Evolutionary conservation across 2,113 vertebrate species (phyloP), one percentile per base, ranked within the genome.

Genomic region (Cettia cetti): DNA sequence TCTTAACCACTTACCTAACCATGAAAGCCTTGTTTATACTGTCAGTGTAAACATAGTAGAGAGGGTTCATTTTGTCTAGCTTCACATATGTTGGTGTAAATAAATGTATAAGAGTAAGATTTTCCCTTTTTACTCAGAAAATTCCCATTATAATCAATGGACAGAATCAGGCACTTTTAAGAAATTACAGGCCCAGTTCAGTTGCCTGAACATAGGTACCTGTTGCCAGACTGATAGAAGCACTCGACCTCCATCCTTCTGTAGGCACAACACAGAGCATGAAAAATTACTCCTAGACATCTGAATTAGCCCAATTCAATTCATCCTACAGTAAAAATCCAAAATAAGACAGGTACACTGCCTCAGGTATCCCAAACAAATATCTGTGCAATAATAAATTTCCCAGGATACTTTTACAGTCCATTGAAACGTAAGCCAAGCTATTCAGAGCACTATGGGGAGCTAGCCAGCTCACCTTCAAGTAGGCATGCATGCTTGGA

Each of bases 401-500:
- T 7, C 45, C 49, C 74, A 60, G 47, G 6, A 21, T 57, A 26
- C 15, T 69, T 75, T 60, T 49, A 40, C 3, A 44, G 22, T 60
- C 40, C 22, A 10, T 2, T 86, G 66, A 57, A 82, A 77, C 31
- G 11, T n/a, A 40, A 49, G 35, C 52, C 23, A 57, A 28, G 33
- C 14, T 6, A 13, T 85, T 85, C 18, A 53, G 23, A 63, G 3
- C 18, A n/a, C 26, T 8, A 4, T 64, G 40, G 17, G 24, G 40
- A 82, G 18, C 5, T 22, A 50, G 9, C 5, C 54, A 87, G 42
- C 39, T 86, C 40, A 57, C 31, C 23, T 82, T 86, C 37, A 65
- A 50, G 45, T 14, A n/a, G 37, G 4, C 13, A 26, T 1, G 0
- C 26, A 14, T 5, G 2, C 7, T 80, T 49, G 44, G 7, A 57